Evolutionary conservation across 1,140 invertebrate species (phyloP), one percentile per base, ranked within the genome.

Genomic region (Calephelis nemesis): DNA sequence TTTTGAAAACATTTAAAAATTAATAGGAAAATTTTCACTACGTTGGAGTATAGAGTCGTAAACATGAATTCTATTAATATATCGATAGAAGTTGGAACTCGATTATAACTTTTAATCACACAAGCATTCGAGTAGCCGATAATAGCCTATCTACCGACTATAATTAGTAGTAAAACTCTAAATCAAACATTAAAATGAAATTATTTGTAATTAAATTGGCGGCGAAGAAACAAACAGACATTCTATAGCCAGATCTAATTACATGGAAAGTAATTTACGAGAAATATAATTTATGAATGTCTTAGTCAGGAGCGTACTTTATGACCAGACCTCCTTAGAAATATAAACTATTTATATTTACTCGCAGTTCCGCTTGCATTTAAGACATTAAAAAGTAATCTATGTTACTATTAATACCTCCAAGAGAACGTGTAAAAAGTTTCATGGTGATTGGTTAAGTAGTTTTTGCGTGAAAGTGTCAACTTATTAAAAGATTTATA

Each of bases 111-210:
- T 60, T 60, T 60, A 60, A 60, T 60, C 54, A 39, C 39, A 39
- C 54, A 40, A 60, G 39, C 54, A 60, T 60, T 39, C 54, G 54
- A 60, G 54, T 60, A 60, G 54, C 54, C 54, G 30, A 19, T 60
- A 60, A 60, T 60, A 60, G 54, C 54, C 54, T 60, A 39, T 60
- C 54, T 40, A 60, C 54, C 54, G 9, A n/a, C 54, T 60, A 60
- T 60, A 60, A 60, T 60, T 60, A 60, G 54, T 60, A 60, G 39
- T 60, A 40, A 60, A 60, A 60, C 54, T 60, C 54, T 60, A 60
- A 60, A 60, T 60, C 54, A 60, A 60, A 60, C 54, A 60, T 60
- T 60, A 60, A 60, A 60, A 60, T 40, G 39, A 60, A 60, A 60
- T 60, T 60, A 60, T 40, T 60, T 60, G 54, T 60, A 60, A 60